Conservation (phyloP, 2,797 vertebrate genomes). For the Oceanodroma leucorhoa region DNA sequence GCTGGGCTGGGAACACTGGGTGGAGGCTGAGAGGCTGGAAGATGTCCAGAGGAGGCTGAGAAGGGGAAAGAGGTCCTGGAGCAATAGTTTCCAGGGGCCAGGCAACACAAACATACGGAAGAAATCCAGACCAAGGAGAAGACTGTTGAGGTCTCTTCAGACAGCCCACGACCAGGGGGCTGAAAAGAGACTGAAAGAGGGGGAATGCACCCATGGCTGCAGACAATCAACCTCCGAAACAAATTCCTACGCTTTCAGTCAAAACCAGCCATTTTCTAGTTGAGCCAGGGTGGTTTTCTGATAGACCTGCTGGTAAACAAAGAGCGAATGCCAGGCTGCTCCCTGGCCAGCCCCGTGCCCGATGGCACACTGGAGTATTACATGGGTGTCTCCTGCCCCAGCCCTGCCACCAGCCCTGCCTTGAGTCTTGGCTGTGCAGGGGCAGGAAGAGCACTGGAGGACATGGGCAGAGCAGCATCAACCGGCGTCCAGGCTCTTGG, state of each 20-base stretch:
- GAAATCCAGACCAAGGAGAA: neutral
- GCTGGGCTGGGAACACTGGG: neutral
- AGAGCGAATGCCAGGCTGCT: neutral
- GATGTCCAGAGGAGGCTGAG: neutral
- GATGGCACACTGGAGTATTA: accelerated
- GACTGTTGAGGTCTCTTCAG: neutral
- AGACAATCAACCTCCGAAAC: neutral
- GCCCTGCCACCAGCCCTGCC: neutral
- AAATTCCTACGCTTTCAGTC: neutral
- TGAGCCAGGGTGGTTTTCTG: neutral
- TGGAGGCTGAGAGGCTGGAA: neutral
- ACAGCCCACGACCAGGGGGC: no score
- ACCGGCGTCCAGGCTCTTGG: no score
- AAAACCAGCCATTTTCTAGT: neutral
- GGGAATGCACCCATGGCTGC: accelerated
- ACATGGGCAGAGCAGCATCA: neutral
- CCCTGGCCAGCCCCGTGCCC: neutral
- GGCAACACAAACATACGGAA: neutral
- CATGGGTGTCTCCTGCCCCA: neutral
- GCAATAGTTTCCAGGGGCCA: neutral
- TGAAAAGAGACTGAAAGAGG: neutral
- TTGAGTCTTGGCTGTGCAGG: no score
- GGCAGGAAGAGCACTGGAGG: neutral
- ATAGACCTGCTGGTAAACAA: no score
- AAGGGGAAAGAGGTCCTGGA: neutral